Base-by-base conservation (phyloP, 2,888 invertebrate genomes). In the Drosophila greeni region DNA sequence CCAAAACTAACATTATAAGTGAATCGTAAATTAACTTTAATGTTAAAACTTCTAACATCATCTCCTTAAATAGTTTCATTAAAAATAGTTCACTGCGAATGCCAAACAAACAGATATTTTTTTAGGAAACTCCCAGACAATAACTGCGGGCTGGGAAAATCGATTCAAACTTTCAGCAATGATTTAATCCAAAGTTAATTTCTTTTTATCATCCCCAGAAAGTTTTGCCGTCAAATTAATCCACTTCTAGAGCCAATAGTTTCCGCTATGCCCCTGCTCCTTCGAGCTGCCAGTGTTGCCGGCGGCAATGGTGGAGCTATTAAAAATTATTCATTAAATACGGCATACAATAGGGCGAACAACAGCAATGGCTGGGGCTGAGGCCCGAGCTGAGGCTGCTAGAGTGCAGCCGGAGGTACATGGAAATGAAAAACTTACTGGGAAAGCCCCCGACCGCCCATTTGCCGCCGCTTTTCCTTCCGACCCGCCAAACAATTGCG, bases 241-340 rank as follows among this genome's bases (percentile, higher is more conserved):
- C 62, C 54, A 64, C 45, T 52, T 64, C 45, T 54, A 52, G 54
- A 23, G 40, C 52, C 34, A 64, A 40, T 59, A 68, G 54, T 57
- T 56, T 39, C 62, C 49, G 18, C 24, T 36, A 34, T 53, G 36
- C 14, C 31, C 52, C 37, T 8, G 23, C 23, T 39, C 23, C 31
- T 11, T 11, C 16, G 24, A 43, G 31, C 51, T 36, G 40, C 24
- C 40, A 60, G 59, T 39, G 59, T 39, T 33, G 47, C 51, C 26
- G 6, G 23, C 11, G 51, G 55, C 65, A 51, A 66, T 74, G 66
- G 67, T 26, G 66, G 40, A 72, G 75, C 74, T 76, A 81, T 81
- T 81, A 79, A 79, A 78, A 78, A 78, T 76, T 81, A 81, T 81
- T 79, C 78, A 78, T 78, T 78, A 81, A 81, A 80, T 77, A 77